These are phyloP conservation scores for Semibalanus balanoides DNA, from an alignment of 1,140 invertebrate species.

Conservation along the genomic window DNA sequence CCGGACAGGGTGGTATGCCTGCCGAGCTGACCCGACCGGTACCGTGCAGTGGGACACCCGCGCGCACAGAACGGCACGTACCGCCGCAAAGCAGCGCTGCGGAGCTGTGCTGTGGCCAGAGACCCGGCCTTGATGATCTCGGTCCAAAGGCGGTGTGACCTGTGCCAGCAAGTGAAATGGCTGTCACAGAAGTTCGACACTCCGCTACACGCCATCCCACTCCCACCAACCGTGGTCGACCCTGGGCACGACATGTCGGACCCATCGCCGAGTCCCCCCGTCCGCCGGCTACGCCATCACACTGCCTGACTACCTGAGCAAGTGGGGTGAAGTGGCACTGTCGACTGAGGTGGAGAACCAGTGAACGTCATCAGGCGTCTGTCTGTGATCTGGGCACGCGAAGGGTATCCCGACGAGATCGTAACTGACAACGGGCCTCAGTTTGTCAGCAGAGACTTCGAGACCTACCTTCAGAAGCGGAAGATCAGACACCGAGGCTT, in stretches of 20 bases:
- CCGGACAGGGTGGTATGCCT: slow-evolving; percentile 1
- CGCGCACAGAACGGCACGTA: slow-evolving; percentile 17
- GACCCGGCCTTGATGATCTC: slow-evolving; percentile 12
- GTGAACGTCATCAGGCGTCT: slow-evolving; percentile 13
- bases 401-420: slow-evolving; percentile 11
- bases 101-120: slow-evolving; percentile 17
- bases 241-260: slow-evolving; percentile 12
- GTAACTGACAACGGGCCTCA: slow-evolving; percentile 14
- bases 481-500: background rate
- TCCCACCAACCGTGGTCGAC: slow-evolving; percentile 11
- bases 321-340: slow-evolving; percentile 14
- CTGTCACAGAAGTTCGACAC: too few species aligned
- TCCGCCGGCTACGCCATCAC: too few species aligned
- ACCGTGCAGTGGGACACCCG: slow-evolving; percentile 8
- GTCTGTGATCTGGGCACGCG: slow-evolving; percentile 10
- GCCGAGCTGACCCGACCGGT: background rate
- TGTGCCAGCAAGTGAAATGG: slow-evolving; percentile 7
- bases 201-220: slow-evolving; percentile 4
- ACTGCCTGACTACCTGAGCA: slow-evolving; percentile 11
- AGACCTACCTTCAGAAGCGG: background rate
- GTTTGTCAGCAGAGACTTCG: slow-evolving; percentile 15
- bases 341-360: background rate
- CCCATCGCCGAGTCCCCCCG: too few species aligned
- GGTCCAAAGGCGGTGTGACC: slow-evolving; percentile 3
- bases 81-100: slow-evolving; percentile 15